A percentile compares a stretch with the other conserved stretches of the same genome.
Conservation (phyloP, 2,113 vertebrate genomes). For the Spheniscus mendiculus region DNA sequence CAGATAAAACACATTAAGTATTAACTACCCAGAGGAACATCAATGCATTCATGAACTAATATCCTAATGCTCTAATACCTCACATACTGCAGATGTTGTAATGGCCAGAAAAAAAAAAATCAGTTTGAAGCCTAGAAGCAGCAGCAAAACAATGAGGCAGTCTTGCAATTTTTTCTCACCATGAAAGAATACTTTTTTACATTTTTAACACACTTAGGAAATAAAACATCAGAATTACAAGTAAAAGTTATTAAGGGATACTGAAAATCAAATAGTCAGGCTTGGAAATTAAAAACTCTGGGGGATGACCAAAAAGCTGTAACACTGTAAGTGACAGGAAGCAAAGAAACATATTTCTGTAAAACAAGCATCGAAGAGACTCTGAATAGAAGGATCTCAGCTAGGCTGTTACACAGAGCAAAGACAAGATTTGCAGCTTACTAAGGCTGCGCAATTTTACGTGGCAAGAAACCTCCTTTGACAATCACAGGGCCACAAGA, state of each 20-base stretch:
- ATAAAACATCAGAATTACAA: neutral
- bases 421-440: neutral
- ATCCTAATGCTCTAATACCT: neutral
- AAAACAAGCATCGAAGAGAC: neutral
- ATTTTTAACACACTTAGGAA: neutral
- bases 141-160: neutral
- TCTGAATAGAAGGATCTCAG: neutral
- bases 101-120: neutral
- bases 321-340: accelerated
- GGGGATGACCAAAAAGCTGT: neutral
- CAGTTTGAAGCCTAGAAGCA: neutral
- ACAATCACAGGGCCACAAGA: neutral
- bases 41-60: neutral
- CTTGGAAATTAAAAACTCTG: neutral
- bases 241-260: neutral
- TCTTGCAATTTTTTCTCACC: neutral
- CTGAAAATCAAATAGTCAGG: neutral
- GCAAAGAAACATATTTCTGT: neutral
- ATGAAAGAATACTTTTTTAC: neutral
- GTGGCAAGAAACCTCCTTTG: neutral
- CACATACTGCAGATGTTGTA: neutral
- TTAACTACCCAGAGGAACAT: slow-evolving; percentile 18
- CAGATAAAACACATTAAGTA: slow-evolving; percentile 16
- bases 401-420: neutral
- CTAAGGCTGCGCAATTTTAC: neutral